Conservation (phyloP, 37 sponge, comb jelly and placozoan genomes). For the Chondrosia reniformis region DNA sequence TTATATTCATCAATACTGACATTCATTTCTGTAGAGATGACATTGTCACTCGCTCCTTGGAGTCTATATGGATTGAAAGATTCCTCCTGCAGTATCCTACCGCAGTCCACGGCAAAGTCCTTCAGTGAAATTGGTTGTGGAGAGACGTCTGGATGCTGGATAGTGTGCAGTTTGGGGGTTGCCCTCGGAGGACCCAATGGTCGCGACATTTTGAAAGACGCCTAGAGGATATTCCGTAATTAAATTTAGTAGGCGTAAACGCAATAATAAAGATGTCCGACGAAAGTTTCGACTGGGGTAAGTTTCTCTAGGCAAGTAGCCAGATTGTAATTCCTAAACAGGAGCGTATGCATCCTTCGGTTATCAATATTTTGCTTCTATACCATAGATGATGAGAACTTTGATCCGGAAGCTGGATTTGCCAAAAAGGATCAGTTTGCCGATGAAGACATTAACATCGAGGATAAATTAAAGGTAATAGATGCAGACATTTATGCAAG, state of each 20-base stretch:
- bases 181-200: neutral
- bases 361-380: neutral
- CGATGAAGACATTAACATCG: conserved; percentile 37
- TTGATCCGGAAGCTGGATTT: conserved; percentile 65
- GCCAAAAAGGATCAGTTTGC: conserved; percentile 34
- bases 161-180: conserved; percentile 10
- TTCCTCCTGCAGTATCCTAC: neutral
- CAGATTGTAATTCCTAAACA: neutral
- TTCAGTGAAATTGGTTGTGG: neutral
- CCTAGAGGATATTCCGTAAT: neutral
- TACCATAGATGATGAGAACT: conserved; percentile 44
- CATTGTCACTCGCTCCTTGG: no score
- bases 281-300: conserved; percentile 36
- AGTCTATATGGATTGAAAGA: neutral
- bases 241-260: neutral
- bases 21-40: neutral
- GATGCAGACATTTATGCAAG: neutral
- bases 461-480: conserved; percentile 2
- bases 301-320: neutral
- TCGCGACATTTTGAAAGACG: neutral
- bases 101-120: conserved; percentile 1
- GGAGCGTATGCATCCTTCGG: neutral
- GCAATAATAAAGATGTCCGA: conserved; percentile 16
- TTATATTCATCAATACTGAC: neutral
- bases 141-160: conserved; percentile 10